Evolutionary conservation across 2,888 invertebrate genomes (phyloP), one percentile per base, ranked within the genome.

Genomic region (Hydrotaea cyrtoneurina): DNA sequence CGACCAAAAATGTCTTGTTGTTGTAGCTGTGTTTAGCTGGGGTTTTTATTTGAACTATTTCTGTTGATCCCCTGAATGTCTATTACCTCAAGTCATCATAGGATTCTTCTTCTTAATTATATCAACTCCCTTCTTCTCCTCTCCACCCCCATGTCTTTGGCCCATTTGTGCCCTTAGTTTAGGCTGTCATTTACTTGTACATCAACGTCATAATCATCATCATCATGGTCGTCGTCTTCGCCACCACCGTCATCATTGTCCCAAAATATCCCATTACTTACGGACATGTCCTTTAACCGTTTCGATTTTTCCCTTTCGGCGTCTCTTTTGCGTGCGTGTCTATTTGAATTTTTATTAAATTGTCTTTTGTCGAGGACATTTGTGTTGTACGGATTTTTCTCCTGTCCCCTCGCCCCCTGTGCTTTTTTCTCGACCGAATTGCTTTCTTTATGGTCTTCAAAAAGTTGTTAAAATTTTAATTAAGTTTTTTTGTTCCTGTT

Each of bases 391-490:
- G n/a, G 26, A 36, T 26, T 26, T 26, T 23, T 26, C 19, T 19
- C 53, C 15, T 50, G n/a, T 50, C n/a, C 50, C 2, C 4, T 53
- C 53, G 15, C 53, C n/a, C 19, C n/a, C 21, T 57, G 1, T 57
- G 3, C 50, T 50, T 50, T 15, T 7, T 11, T 43, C 23, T 43
- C 19, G 69, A 46, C 69, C 43, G 66, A 64, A 64, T 43, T 43
- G 21, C 46, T 69, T 69, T 69, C 23, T 21, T 69, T 69, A 46
- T 21, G 43, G 7, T 23, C 11, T 69, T 69, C 46, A 69, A 69
- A 69, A 69, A 17, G 43, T 66, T 66, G 66, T 69, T 69, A 23
- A 69, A 69, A 46, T 46, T 69, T 46, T 69, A 69, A 69, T 69
- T 69, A 69, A 69, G 69, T 69, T 69, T 66, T 66, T 39, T 62